Conservation (phyloP, 2,888 invertebrate genomes). For the Antheraea assamensis region DNA sequence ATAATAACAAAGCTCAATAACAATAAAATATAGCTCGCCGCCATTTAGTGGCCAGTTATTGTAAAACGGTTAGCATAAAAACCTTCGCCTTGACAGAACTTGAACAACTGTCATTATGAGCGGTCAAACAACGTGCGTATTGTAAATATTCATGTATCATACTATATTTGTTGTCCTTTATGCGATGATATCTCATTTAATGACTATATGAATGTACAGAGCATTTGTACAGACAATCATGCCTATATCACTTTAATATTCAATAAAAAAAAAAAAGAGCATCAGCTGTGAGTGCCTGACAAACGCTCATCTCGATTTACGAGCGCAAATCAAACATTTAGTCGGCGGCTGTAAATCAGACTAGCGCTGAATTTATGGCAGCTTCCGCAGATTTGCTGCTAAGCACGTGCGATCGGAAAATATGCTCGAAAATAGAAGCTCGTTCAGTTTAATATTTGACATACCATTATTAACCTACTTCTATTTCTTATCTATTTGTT, state of each 20-base stretch:
- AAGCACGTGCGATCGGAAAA: conserved; percentile 45
- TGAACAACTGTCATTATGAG: no score
- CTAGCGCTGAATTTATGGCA: conserved; percentile 69
- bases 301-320: conserved; percentile 79
- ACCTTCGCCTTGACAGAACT: no score
- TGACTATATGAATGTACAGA: not conserved
- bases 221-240: conserved; percentile 13
- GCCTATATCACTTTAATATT: not conserved
- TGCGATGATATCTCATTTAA: not conserved
- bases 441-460: not conserved
- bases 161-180: not conserved
- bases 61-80: no score
- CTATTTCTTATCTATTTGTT: not conserved
- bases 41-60: no score
- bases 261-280: conserved; percentile 17
- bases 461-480: not conserved
- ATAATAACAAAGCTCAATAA: no score
- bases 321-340: conserved; percentile 79
- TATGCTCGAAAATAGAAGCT: conserved; percentile 8
- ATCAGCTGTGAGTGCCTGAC: conserved; percentile 60
- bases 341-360: conserved; percentile 76
- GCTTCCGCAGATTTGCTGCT: conserved; percentile 50
- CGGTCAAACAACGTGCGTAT: no score
- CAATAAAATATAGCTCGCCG: no score
- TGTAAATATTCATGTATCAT: no score